Evolutionary conservation across 2,113 vertebrate species (phyloP).

Genomic region (Lepus timidus): DNA sequence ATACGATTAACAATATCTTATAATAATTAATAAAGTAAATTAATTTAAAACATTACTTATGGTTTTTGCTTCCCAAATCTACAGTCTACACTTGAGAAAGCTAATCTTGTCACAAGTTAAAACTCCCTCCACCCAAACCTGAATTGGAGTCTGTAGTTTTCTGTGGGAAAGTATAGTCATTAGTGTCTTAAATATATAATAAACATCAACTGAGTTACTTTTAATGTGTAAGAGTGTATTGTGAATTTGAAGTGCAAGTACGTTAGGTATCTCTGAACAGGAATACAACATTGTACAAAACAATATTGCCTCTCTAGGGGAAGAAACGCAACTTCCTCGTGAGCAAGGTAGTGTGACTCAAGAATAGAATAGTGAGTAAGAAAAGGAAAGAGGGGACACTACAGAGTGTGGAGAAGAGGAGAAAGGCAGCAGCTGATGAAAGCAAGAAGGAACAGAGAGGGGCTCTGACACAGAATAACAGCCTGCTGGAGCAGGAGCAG

Average conservation of each 20-base stretch:
- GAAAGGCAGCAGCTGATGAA: background rate
- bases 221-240: background rate
- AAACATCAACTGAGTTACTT: background rate
- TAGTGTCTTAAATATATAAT: background rate
- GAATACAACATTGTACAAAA: background rate
- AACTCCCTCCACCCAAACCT: background rate
- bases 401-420: background rate
- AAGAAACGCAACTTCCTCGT: background rate
- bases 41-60: slow-evolving; percentile 8
- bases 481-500: background rate
- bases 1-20: background rate
- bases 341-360: background rate
- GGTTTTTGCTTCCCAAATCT: background rate
- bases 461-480: rapidly evolving
- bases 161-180: background rate
- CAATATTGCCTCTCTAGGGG: background rate
- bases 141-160: background rate
- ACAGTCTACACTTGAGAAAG: slow-evolving; percentile 16
- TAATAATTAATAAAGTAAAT: background rate
- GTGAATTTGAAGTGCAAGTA: background rate
- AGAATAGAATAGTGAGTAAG: background rate
- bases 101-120: slow-evolving; percentile 25
- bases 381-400: background rate
- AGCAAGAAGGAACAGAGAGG: background rate
- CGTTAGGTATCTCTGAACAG: background rate